phyloP scores from a whole-genome alignment of 2,113 vertebrate genomes.

The Cettia cetti region DNA sequence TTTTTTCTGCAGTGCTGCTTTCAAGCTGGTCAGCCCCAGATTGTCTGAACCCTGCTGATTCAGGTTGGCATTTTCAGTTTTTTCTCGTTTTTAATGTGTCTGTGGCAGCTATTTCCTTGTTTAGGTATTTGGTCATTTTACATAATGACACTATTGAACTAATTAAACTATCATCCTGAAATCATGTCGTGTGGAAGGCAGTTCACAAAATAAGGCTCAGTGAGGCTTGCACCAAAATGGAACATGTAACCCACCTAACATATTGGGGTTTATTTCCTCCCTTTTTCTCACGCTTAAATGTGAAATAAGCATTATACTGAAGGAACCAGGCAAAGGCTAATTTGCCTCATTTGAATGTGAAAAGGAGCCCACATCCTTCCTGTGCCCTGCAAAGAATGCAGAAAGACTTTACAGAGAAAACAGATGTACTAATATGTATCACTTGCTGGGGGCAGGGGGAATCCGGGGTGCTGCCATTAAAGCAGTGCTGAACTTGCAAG shows the following conservation, averaged over 20 bases:
- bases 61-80: not conserved
- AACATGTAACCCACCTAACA: slow-evolving; percentile 8
- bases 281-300: slow-evolving; percentile 55
- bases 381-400: slow-evolving; percentile 70
- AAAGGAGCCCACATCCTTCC: slow-evolving; percentile 78
- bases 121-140: not conserved
- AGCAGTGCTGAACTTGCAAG: slow-evolving; percentile 17
- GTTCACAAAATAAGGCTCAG: not conserved
- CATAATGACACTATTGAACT: not conserved
- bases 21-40: not conserved
- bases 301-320: slow-evolving; percentile 55
- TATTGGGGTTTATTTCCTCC: slow-evolving; percentile 6
- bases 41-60: not conserved
- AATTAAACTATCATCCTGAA: not conserved
- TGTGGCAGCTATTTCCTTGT: not conserved
- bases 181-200: not conserved
- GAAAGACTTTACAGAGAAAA: slow-evolving; percentile 71
- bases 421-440: slow-evolving; percentile 61
- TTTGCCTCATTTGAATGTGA: slow-evolving; percentile 74
- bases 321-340: slow-evolving; percentile 43
- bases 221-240: not conserved
- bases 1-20: not conserved
- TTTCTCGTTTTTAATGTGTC: not conserved
- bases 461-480: slow-evolving; percentile 9
- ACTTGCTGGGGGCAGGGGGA: slow-evolving; percentile 49